Percentiles rank a stretch among this genome's conserved stretches.
Conservation (phyloP, 2,888 invertebrate species). For the Drosophila monieri region DNA sequence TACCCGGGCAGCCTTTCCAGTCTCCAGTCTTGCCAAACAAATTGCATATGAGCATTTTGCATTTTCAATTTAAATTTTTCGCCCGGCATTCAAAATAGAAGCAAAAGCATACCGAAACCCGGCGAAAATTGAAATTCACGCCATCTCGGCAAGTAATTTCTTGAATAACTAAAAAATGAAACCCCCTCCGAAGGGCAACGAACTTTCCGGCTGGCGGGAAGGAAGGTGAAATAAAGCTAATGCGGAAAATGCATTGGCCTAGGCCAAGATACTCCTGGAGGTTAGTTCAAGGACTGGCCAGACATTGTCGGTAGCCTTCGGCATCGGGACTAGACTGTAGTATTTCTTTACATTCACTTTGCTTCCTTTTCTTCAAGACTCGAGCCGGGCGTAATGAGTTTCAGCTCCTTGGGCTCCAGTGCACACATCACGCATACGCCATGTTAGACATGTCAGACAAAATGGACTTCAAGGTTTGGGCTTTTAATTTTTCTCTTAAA, state of each 20-base stretch:
- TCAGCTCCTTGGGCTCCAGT: conserved; percentile 14
- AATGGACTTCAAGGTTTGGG: conserved; percentile 13
- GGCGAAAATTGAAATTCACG: conserved; percentile 57
- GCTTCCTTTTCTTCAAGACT: conserved; percentile 5
- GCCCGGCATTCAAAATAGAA: conserved; percentile 26
- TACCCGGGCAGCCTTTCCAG: conserved; percentile 18
- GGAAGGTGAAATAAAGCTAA: conserved; percentile 7
- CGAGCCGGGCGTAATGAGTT: conserved; percentile 30
- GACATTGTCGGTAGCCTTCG: conserved; percentile 32
- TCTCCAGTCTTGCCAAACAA: conserved; percentile 50
- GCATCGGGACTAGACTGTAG: conserved; percentile 26
- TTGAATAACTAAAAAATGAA: conserved; percentile 27
- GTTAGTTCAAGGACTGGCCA: conserved; percentile 44
- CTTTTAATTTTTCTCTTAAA: background rate
- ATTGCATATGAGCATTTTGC: conserved; percentile 73
- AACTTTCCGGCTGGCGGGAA: background rate
- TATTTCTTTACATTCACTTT: conserved; percentile 2
- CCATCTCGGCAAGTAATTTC: conserved; percentile 25
- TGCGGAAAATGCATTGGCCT: conserved; percentile 24
- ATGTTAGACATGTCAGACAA: conserved; percentile 38
- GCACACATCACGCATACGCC: conserved; percentile 35
- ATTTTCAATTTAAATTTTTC: conserved; percentile 71
- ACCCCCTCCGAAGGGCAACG: conserved; percentile 17
- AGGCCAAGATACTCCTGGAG: conserved; percentile 29
- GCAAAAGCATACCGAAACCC: background rate